phyloP scores from a whole-genome alignment of 2,113 vertebrate species.

The Oryctolagus cuniculus region mOryCun1.1 NC_091433.1:134998001-134998500 shows the following conservation, averaged over 20 bases:
- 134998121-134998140: background rate
- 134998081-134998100: no score
- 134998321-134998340: conserved; percentile 39
- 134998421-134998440: background rate
- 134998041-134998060: no score
- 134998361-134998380: background rate
- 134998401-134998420: background rate
- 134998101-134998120: background rate
- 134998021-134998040: no score
- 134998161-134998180: background rate
- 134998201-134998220: background rate
- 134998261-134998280: background rate
- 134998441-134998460: background rate
- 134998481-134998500: conserved; percentile 60
- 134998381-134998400: background rate
- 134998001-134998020: no score
- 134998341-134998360: background rate
- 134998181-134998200: background rate
- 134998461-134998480: conserved; percentile 32
- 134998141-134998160: conserved; percentile 22
- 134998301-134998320: background rate
- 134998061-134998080: no score
- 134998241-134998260: background rate
- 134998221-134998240: conserved; percentile 25
- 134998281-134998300: background rate